Conservation (phyloP, 2,888 invertebrate genomes). For the Ommatoiulus sabulosus region DNA sequence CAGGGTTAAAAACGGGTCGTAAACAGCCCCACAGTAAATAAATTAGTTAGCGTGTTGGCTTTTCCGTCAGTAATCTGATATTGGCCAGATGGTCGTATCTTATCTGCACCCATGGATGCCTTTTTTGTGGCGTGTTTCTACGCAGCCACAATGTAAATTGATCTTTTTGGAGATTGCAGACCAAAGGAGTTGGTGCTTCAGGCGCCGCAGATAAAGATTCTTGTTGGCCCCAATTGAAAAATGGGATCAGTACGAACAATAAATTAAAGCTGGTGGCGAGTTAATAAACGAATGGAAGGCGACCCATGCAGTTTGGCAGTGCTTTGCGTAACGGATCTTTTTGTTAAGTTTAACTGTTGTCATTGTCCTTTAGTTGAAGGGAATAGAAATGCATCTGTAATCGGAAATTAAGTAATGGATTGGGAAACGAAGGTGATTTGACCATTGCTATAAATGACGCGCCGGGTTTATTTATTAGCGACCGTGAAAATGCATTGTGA, state of each 20-base stretch:
- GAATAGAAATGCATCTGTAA: background rate
- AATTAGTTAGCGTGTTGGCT: constrained; percentile 24
- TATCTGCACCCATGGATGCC: background rate
- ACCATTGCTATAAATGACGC: too few relatives aligned
- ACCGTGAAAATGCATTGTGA: too few relatives aligned
- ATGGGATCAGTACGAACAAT: background rate
- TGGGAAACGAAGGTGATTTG: too few relatives aligned
- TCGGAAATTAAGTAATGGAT: too few relatives aligned
- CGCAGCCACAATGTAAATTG: background rate
- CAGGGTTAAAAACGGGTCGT: constrained; percentile 5
- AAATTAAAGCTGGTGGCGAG: background rate
- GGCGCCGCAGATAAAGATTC: background rate
- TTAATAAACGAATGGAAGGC: background rate
- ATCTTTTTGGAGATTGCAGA: constrained; percentile 20
- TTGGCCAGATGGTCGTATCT: constrained; percentile 23
- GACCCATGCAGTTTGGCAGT: too few relatives aligned
- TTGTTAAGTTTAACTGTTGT: background rate
- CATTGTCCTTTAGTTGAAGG: background rate
- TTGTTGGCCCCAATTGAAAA: background rate
- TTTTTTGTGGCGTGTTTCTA: background rate
- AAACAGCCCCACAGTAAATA: constrained; percentile 26
- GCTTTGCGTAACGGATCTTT: background rate
- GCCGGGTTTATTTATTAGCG: too few relatives aligned
- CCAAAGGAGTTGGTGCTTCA: background rate
- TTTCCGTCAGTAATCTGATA: background rate